phyloP scores from a whole-genome alignment of 2,113 vertebrate species.

The Labeo catla region DNA sequence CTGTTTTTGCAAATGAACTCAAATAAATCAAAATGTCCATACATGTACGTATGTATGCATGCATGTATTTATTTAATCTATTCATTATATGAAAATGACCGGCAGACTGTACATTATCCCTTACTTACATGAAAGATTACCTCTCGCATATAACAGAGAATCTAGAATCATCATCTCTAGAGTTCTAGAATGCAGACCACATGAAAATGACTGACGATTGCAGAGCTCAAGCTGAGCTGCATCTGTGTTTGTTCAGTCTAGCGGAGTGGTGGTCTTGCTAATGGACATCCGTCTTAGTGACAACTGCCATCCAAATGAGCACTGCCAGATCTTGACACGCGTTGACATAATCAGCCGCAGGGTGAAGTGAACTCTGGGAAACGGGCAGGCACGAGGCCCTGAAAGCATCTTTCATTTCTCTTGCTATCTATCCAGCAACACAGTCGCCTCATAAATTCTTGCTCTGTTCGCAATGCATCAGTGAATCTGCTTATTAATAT shows the following conservation, averaged over 20 bases:
- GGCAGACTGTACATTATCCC: neutral
- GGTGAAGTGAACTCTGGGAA: conserved; percentile 7
- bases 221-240: neutral
- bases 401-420: conserved; percentile 11
- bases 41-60: too few species aligned
- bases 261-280: conserved; percentile 6
- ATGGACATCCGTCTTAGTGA: conserved; percentile 24
- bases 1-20: too few species aligned
- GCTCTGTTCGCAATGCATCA: conserved; percentile 1
- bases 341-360: conserved; percentile 29
- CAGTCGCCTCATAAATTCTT: neutral
- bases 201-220: neutral
- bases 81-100: neutral
- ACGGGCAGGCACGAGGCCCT: neutral
- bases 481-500: conserved; percentile 1
- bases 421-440: neutral
- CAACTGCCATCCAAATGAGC: conserved; percentile 29
- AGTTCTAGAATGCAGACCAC: neutral
- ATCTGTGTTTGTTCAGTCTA: conserved; percentile 25
- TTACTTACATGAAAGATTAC: neutral
- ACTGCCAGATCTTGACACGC: conserved; percentile 17
- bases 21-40: too few species aligned
- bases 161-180: neutral
- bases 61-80: neutral
- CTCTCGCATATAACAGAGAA: neutral